A percentile compares a stretch with the other conserved stretches of the same genome.
phyloP scores from a whole-genome alignment of 2,888 invertebrate species.

The Zootermopsis nevadensis region DNA sequence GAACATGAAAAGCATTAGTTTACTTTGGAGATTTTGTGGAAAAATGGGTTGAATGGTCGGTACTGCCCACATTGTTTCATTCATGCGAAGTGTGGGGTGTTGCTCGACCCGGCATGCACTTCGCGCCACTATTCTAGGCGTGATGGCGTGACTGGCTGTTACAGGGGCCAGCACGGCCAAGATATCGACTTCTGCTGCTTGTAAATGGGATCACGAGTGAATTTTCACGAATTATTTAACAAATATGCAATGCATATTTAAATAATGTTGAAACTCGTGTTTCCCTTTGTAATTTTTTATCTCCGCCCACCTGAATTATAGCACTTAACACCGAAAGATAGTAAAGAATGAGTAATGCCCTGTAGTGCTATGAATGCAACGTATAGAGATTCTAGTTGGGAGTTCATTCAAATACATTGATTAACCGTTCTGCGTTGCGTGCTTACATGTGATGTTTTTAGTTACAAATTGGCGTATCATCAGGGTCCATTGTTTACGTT shows the following conservation, averaged over 20 bases:
- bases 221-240: background rate
- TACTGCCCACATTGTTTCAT: slow-evolving; percentile 5
- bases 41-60: background rate
- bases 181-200: background rate
- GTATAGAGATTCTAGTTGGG: too few species aligned
- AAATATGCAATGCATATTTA: background rate
- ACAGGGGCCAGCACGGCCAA: background rate
- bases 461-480: too few species aligned
- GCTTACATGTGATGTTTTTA: too few species aligned
- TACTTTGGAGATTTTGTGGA: background rate
- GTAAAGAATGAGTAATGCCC: too few species aligned
- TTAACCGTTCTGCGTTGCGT: too few species aligned
- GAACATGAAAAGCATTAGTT: too few species aligned
- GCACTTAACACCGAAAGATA: too few species aligned
- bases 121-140: background rate
- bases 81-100: slow-evolving; percentile 2
- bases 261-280: background rate
- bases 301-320: too few species aligned
- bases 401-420: too few species aligned
- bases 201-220: background rate
- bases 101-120: background rate
- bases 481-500: too few species aligned
- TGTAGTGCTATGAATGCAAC: too few species aligned
- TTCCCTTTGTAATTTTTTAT: too few species aligned
- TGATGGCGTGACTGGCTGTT: background rate